Evolutionary conservation across 2,113 vertebrate species (phyloP).

Genomic region (Laticauda laticaudata): DNA sequence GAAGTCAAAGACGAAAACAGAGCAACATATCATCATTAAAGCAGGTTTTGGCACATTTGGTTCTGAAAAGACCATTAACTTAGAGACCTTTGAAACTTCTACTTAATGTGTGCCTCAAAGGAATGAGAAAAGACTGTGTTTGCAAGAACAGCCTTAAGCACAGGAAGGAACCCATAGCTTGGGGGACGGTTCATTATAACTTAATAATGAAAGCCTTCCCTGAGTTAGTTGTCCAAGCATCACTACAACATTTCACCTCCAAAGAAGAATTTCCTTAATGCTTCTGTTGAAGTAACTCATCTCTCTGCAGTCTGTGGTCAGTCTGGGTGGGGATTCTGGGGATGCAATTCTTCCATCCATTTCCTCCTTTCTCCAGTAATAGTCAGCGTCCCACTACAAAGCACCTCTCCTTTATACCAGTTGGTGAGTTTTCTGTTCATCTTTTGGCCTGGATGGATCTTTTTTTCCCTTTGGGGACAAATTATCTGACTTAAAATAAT

Average conservation of each 20-base stretch:
- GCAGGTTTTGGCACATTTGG: neutral
- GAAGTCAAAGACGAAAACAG: conserved; percentile 10
- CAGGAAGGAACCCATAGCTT: neutral
- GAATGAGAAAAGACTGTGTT: neutral
- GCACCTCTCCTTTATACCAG: neutral
- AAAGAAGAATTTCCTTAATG: neutral
- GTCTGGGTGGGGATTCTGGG: neutral
- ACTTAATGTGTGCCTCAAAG: neutral
- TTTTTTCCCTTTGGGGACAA: neutral
- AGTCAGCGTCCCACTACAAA: neutral
- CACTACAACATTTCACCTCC: neutral
- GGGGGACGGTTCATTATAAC: neutral
- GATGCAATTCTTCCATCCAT: neutral
- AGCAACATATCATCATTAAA: conserved; percentile 10
- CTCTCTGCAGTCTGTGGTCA: neutral
- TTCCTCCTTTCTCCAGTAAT: neutral
- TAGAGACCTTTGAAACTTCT: neutral
- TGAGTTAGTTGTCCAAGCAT: neutral
- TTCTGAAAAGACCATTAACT: conserved; percentile 3
- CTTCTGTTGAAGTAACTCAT: neutral
- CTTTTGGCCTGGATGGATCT: neutral
- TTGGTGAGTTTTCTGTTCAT: neutral
- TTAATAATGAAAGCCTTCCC: neutral
- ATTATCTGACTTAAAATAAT: neutral
- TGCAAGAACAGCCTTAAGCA: neutral